Evolutionary conservation across 2,888 invertebrate species (phyloP).

Genomic region (Melieria omissa): DNA sequence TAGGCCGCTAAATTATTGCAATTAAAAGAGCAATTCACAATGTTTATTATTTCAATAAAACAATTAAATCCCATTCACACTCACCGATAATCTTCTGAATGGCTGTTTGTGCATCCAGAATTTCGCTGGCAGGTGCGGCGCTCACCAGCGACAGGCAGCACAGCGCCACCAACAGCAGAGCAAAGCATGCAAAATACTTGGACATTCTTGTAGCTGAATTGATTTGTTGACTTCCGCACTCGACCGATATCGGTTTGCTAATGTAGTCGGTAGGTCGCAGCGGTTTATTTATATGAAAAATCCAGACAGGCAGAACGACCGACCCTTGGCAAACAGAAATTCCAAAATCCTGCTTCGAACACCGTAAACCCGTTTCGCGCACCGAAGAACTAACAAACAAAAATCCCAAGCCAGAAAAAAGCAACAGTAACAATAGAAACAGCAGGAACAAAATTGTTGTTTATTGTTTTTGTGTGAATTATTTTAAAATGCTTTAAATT

Average conservation of each 20-base stretch:
- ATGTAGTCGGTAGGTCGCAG: background rate
- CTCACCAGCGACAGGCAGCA: slow-evolving; percentile 8
- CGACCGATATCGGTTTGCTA: background rate
- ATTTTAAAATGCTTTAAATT: slow-evolving; percentile 17
- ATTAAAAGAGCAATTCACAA: background rate
- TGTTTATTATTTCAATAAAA: background rate
- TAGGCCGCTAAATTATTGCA: slow-evolving; percentile 25
- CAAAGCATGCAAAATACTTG: slow-evolving; percentile 16
- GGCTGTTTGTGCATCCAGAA: slow-evolving; percentile 14
- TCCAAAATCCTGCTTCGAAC: too few species aligned
- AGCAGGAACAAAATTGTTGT: background rate
- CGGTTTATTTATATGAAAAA: slow-evolving; percentile 26
- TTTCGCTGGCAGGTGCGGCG: background rate
- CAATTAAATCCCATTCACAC: background rate
- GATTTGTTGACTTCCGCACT: background rate
- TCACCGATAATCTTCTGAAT: slow-evolving; percentile 34
- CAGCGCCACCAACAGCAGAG: slow-evolving; percentile 6
- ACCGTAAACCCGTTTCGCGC: too few species aligned
- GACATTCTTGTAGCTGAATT: slow-evolving; percentile 23
- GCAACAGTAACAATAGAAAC: background rate
- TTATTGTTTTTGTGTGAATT: background rate
- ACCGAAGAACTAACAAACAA: background rate
- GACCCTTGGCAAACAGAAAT: too few species aligned
- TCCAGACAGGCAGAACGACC: too few species aligned
- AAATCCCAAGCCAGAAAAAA: background rate